These are phyloP conservation scores for Hirundo rustica DNA, from an alignment of 2,797 vertebrate species.

Conservation along the genomic window DNA sequence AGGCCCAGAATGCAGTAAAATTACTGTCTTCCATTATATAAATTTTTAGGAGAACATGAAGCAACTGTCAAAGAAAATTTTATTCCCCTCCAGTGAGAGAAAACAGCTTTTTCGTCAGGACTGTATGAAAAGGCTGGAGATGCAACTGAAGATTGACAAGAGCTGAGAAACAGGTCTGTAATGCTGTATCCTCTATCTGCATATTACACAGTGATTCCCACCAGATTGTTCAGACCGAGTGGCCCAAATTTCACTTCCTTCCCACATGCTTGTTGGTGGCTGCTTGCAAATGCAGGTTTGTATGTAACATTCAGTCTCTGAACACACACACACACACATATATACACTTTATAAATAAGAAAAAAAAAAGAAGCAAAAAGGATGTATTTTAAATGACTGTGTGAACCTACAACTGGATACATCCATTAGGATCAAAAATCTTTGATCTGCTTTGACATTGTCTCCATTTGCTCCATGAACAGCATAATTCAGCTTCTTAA, in stretches of 20 bases:
- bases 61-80: background rate
- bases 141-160: background rate
- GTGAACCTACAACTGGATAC: background rate
- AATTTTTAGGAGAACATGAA: background rate
- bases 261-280: background rate
- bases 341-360: background rate
- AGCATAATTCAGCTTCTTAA: background rate
- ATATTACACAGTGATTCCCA: background rate
- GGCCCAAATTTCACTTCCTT: background rate
- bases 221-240: background rate
- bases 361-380: background rate
- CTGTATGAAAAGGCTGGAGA: background rate
- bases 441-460: background rate
- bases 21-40: background rate
- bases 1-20: background rate
- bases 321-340: background rate
- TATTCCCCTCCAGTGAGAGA: background rate
- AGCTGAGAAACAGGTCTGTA: background rate
- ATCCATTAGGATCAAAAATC: background rate
- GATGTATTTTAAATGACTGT: background rate
- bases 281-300: background rate
- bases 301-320: background rate
- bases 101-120: background rate
- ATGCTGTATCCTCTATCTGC: background rate
- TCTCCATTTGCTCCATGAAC: background rate